These are phyloP conservation scores for Emydoidea blandingii DNA, from an alignment of 2,797 vertebrate genomes.

Conservation along the genomic window DNA sequence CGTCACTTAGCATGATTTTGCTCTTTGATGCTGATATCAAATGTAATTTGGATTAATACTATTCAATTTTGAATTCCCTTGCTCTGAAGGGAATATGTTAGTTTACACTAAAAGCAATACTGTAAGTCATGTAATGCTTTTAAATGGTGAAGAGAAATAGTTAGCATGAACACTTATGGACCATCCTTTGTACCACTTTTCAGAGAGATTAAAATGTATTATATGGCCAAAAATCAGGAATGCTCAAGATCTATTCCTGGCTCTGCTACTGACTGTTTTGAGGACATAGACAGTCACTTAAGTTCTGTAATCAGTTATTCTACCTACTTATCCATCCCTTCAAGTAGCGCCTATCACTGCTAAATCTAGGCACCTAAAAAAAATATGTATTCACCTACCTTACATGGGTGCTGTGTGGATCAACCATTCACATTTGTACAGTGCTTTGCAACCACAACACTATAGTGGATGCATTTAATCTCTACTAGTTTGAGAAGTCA, in stretches of 20 bases:
- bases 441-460: not conserved
- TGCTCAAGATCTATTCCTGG: not conserved
- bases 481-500: not conserved
- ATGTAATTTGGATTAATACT: not conserved
- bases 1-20: not conserved
- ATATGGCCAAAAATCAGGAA: not conserved
- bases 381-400: not conserved
- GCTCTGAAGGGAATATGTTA: not conserved
- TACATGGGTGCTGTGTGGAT: not conserved
- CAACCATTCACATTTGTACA: not conserved
- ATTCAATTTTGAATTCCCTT: not conserved
- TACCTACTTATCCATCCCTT: not conserved
- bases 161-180: not conserved
- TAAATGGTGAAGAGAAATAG: not conserved
- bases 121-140: not conserved
- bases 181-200: not conserved
- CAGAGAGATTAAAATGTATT: not conserved
- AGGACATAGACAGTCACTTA: not conserved
- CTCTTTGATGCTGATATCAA: constrained; percentile 5
- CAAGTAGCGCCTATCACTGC: not conserved
- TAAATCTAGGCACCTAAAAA: not conserved
- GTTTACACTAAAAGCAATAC: not conserved
- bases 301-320: not conserved
- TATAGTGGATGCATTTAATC: accelerated
- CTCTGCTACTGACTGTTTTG: not conserved